phyloP scores from a whole-genome alignment of 2,888 invertebrate genomes.

The Polyommatus icarus region DNA sequence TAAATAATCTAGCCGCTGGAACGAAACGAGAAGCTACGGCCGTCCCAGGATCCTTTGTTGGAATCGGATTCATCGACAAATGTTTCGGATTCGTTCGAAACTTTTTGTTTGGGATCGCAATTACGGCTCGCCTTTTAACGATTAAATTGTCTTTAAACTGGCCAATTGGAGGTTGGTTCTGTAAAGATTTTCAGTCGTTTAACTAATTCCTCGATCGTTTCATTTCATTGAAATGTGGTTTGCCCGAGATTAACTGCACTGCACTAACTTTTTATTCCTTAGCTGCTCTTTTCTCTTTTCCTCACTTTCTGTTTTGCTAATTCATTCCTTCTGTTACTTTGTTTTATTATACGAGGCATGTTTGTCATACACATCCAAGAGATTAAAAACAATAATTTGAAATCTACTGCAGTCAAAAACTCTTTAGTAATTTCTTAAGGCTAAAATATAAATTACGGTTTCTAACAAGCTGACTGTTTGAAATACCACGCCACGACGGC shows the following conservation, averaged over 20 bases:
- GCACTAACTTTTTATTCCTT: not conserved
- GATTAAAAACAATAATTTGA: not conserved
- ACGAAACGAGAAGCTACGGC: constrained; percentile 43
- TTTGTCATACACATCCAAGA: no score
- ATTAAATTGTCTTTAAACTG: constrained; percentile 27
- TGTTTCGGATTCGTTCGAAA: constrained; percentile 37
- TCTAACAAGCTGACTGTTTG: not conserved
- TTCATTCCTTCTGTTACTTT: no score
- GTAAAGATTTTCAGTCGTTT: constrained; percentile 3
- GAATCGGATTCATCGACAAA: constrained; percentile 39
- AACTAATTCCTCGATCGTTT: not conserved
- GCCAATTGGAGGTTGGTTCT: constrained; percentile 12
- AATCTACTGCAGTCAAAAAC: not conserved
- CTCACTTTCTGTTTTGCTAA: not conserved
- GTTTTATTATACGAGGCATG: no score
- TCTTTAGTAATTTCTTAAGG: no score
- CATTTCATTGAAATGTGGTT: constrained; percentile 3
- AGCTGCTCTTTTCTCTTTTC: not conserved
- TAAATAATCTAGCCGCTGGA: constrained; percentile 42
- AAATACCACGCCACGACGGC: not conserved
- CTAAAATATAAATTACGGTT: no score
- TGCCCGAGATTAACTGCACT: not conserved
- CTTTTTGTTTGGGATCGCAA: constrained; percentile 35
- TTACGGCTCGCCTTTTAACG: constrained; percentile 26
- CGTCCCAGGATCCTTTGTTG: constrained; percentile 35